Percentiles rank a stretch among this genome's conserved stretches.
Conservation (phyloP, 2,797 vertebrate genomes). For the Podargus strigoides region DNA sequence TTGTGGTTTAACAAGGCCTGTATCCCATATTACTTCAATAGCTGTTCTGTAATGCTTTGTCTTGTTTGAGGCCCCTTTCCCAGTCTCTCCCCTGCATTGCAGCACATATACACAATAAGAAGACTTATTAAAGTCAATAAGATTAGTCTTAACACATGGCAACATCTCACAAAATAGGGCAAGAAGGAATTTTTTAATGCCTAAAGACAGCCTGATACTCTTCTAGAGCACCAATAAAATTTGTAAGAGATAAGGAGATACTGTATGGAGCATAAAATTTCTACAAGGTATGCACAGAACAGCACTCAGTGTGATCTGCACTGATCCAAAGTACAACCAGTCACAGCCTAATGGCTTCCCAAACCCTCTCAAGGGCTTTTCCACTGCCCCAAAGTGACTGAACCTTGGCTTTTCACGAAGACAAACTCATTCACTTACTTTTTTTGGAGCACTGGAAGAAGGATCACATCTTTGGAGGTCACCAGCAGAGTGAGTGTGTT, state of each 20-base stretch:
- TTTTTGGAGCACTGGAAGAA: fast-evolving
- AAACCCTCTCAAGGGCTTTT: neutral
- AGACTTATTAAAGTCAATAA: neutral
- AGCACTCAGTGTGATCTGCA: fast-evolving
- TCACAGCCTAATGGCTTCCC: neutral
- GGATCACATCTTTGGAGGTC: fast-evolving
- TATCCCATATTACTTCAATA: neutral
- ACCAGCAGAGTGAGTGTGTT: fast-evolving
- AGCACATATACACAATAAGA: no score
- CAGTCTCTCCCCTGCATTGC: neutral
- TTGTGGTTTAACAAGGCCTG: neutral
- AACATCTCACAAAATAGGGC: neutral
- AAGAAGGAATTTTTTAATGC: neutral
- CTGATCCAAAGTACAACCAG: neutral
- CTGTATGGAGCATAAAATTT: fast-evolving
- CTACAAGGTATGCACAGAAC: fast-evolving
- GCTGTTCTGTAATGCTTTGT: neutral
- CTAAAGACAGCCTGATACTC: neutral
- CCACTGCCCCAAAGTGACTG: fast-evolving
- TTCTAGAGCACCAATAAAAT: neutral
- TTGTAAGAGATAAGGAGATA: fast-evolving
- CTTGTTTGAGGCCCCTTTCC: neutral
- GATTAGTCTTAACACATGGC: fast-evolving
- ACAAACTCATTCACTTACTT: fast-evolving
- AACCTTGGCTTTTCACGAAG: fast-evolving